Evolutionary conservation across 2,113 vertebrate species (phyloP), one percentile per base, ranked within the genome.

Genomic region (Ellobius talpinus): DNA sequence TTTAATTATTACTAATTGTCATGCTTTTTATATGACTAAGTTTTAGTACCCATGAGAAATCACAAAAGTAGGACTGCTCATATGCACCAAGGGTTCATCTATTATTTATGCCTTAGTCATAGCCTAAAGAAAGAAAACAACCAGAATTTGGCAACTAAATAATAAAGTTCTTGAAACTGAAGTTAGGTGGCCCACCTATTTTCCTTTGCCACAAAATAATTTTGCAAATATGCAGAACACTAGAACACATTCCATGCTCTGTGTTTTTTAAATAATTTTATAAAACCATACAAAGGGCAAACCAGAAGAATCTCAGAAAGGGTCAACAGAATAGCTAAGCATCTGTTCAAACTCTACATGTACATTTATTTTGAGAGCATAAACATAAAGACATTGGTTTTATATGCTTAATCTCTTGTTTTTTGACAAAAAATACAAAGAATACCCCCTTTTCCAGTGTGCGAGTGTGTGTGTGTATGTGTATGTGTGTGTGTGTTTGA

Each of bases 1-100:
- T 39, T 14, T n/a, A 55, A 78, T 91, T 87, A 87, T 63, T 93
- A 47, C 76, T 66, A 96, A 91, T 45, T 87, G 17, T 23, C 42
- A 61, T 31, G 23, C 52, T 95, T 68, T 58, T 88, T 96, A 26
- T 3, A 87, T 84, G 55, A 47, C 16, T 82, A 23, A 82, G 88
- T 94, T 77, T 42, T 33, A 87, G 21, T 93, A 36, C 45, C 7
- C 24, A 79, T 63, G 14, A 42, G 17, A 66, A 39, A 17, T 81
- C 10, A 74, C 13, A n/a, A 87, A 94, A 61, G 47, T 81, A 12
- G 3, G 3, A 90, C 7, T 11, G n/a, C 3, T 65, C 13, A 26
- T 55, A 89, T 73, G 1, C 65, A 23, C 29, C 7, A 78, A 63
- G 6, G 5, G 2, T 52, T 33, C 45, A 7, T 90, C 23, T 36